Percentiles rank a stretch among this genome's conserved stretches.
Evolutionary conservation across 2,888 invertebrate species (phyloP).

Genomic region (Tinea semifulvella): DNA sequence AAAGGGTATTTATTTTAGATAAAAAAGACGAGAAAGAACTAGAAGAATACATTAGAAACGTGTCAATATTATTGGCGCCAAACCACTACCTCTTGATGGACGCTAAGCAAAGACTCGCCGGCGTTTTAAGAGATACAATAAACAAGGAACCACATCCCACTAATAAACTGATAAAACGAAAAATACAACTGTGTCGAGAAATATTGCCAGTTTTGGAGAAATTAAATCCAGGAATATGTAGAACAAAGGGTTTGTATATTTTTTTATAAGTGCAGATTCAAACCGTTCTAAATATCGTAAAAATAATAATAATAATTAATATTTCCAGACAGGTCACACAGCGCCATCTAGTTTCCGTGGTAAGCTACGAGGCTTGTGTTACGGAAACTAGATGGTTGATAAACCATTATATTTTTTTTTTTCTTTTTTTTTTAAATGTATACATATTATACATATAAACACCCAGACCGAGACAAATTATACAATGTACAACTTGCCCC

Average conservation of each 20-base stretch:
- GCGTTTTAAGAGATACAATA: slow-evolving; percentile 59
- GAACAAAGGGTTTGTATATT: slow-evolving; percentile 65
- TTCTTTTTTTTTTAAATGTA: too few relatives aligned
- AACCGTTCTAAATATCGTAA: too few relatives aligned
- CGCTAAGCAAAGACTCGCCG: slow-evolving; percentile 74
- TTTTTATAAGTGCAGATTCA: too few relatives aligned
- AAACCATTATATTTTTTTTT: too few relatives aligned
- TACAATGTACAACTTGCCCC: too few relatives aligned
- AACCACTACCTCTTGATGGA: slow-evolving; percentile 75
- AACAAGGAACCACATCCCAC: slow-evolving; percentile 58
- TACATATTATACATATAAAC: too few relatives aligned
- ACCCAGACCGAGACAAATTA: too few relatives aligned
- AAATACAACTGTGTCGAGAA: slow-evolving; percentile 72
- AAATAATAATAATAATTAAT: too few relatives aligned
- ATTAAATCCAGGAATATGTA: slow-evolving; percentile 76
- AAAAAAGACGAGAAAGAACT: slow-evolving; percentile 51
- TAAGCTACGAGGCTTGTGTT: too few relatives aligned
- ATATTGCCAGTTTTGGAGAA: slow-evolving; percentile 70
- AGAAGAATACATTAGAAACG: slow-evolving; percentile 61
- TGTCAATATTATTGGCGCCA: slow-evolving; percentile 67
- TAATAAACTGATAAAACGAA: slow-evolving; percentile 67
- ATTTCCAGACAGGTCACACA: too few relatives aligned
- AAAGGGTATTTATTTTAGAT: slow-evolving; percentile 42
- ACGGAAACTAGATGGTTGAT: too few relatives aligned
- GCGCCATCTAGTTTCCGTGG: too few relatives aligned